Evolutionary conservation across 2,113 vertebrate genomes (phyloP), one percentile per base, ranked within the genome.

Genomic region (Blennius ocellaris): DNA sequence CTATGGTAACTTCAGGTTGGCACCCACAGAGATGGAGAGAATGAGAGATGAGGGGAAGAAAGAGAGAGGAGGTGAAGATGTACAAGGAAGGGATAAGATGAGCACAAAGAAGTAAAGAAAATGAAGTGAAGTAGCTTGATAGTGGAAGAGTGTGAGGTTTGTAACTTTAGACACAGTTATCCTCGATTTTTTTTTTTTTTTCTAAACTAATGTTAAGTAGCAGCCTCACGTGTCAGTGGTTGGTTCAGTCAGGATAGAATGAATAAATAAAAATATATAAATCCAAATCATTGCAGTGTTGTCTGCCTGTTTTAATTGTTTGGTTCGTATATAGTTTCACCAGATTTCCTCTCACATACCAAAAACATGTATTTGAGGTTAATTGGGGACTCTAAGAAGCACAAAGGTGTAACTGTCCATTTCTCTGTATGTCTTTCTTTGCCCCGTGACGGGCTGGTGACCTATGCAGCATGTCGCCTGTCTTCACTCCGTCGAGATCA

Each of bases 1-100:
- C 95, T 93, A 95, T 95, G 91, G 95, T 91, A 96, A 96, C 94
- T 84, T 83, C 75, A 85, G 59, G 82, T 87, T 88, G 87, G 86
- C 74, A 83, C 82, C 83, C 78, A 85, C 77, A 82, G 81, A 85
- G 71, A 76, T 8, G 10, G 54, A 81, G 61, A 77, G 61, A 83
- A 73, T 73, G 61, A 73, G 45, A 71, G 69, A 60, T 41, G 54
- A 73, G 60, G 54, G 37, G 17, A 74, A 7, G 39, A 43, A 21
- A 47, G 59, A 59, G 36, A n/a, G 62, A 63, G 43, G 40, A 86
- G 56, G 76, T 65, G 80, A 80, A 70, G 72, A 73, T 8, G 8
- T 39, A 15, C 37, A 55, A 81, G 63, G 55, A 40, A 86, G 17
- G 59, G 62, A 78, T 62, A 15, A 38, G 30, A 37, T 44, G 56